phyloP scores from a whole-genome alignment of 2,888 invertebrate species.

The Seira sanloemensis region DNA sequence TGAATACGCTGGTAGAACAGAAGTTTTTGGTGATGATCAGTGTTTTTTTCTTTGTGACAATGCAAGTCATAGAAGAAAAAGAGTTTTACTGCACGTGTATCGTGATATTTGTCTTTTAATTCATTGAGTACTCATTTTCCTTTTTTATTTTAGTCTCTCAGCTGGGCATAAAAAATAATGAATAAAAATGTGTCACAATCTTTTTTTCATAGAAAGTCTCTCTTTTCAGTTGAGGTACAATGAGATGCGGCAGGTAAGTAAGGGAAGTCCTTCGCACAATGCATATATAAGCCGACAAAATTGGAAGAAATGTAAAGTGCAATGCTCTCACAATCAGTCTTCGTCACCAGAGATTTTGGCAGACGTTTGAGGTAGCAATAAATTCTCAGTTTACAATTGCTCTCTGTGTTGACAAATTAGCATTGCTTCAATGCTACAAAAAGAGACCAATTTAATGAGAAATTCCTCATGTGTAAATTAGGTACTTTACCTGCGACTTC shows the following conservation, averaged over 20 bases:
- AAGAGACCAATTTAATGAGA: background rate
- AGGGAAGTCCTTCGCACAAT: background rate
- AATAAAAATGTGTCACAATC: constrained; percentile 39
- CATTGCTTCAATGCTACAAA: background rate
- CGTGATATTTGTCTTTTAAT: constrained; percentile 38
- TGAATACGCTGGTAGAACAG: constrained; percentile 25
- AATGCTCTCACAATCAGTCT: background rate
- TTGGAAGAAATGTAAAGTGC: background rate
- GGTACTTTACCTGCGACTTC: no score
- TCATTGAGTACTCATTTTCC: constrained; percentile 19
- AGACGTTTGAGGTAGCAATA: background rate
- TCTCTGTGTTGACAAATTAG: background rate
- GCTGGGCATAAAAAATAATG: constrained; percentile 19
- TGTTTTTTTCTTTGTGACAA: constrained; percentile 1
- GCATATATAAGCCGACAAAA: background rate
- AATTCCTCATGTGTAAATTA: no score
- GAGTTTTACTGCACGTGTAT: constrained; percentile 16
- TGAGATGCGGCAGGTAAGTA: background rate
- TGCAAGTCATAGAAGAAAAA: constrained; percentile 7
- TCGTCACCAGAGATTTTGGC: background rate
- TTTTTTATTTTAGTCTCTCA: background rate
- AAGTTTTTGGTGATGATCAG: constrained; percentile 33
- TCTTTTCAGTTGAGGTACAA: background rate
- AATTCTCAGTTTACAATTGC: background rate
- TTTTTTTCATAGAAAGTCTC: constrained; percentile 13